A percentile compares a stretch with the other conserved stretches of the same genome.
Evolutionary conservation across 2,113 vertebrate genomes (phyloP).

Genomic region (Lynx canadensis): DNA sequence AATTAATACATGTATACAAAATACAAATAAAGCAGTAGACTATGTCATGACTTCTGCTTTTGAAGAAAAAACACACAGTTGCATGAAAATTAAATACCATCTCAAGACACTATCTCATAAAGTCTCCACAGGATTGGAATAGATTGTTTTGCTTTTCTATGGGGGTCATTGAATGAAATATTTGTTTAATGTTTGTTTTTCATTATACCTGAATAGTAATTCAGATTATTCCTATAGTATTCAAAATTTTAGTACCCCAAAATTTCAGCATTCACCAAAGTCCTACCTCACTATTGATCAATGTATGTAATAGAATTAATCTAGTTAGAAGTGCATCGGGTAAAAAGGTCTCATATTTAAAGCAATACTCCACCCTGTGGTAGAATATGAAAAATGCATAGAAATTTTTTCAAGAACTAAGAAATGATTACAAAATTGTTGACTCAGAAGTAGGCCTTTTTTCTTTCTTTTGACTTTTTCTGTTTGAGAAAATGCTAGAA

Average conservation of each 20-base stretch:
- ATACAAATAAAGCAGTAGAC: background rate
- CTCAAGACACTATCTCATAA: background rate
- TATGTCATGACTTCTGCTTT: background rate
- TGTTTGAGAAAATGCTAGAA: constrained; percentile 32
- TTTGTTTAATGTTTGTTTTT: constrained; percentile 42
- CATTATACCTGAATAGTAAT: background rate
- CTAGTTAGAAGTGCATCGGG: background rate
- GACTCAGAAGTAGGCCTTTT: background rate
- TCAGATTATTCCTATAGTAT: background rate
- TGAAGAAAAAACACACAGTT: background rate
- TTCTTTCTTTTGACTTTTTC: background rate
- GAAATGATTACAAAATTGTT: background rate
- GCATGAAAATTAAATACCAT: background rate
- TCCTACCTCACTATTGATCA: constrained; percentile 33
- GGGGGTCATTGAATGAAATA: background rate
- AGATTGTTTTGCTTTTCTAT: background rate
- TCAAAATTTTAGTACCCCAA: background rate
- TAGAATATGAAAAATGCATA: constrained; percentile 67
- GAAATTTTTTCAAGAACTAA: constrained; percentile 12
- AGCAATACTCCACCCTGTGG: constrained; percentile 88
- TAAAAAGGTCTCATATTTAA: constrained; percentile 69
- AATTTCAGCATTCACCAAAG: constrained; percentile 50
- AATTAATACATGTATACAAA: background rate
- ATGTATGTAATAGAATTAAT: constrained; percentile 36
- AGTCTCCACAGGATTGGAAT: background rate